Evolutionary conservation across 2,797 vertebrate species (phyloP).

Genomic region (Cuculus canorus): DNA sequence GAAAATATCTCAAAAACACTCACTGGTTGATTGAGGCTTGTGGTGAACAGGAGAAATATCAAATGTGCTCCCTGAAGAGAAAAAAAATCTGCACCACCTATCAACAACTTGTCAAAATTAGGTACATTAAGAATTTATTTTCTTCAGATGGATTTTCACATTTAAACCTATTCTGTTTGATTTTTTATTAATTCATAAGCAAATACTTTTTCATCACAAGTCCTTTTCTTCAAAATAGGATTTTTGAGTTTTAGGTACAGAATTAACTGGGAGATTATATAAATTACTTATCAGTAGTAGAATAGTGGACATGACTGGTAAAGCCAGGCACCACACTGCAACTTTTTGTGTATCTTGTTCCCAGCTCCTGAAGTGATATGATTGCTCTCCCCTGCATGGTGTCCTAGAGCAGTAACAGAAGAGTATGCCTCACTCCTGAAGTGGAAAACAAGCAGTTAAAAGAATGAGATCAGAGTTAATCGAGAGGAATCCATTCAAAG

Average conservation of each 20-base stretch:
- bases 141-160: background rate
- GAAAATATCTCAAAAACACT: background rate
- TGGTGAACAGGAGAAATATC: background rate
- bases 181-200: background rate
- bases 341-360: background rate
- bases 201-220: accelerated
- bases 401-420: background rate
- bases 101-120: background rate
- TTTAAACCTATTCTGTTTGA: background rate
- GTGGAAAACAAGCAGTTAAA: background rate
- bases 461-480: background rate
- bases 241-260: background rate
- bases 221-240: background rate
- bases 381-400: background rate
- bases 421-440: background rate
- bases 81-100: background rate
- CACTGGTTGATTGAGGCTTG: background rate
- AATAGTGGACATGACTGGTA: background rate
- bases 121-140: background rate
- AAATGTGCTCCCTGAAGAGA: background rate
- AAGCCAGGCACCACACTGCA: background rate
- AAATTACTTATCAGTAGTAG: background rate
- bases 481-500: background rate
- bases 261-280: background rate
- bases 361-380: background rate